Evolutionary conservation across 2,113 vertebrate genomes (phyloP).

Genomic region (Heterocephalus glaber): DNA sequence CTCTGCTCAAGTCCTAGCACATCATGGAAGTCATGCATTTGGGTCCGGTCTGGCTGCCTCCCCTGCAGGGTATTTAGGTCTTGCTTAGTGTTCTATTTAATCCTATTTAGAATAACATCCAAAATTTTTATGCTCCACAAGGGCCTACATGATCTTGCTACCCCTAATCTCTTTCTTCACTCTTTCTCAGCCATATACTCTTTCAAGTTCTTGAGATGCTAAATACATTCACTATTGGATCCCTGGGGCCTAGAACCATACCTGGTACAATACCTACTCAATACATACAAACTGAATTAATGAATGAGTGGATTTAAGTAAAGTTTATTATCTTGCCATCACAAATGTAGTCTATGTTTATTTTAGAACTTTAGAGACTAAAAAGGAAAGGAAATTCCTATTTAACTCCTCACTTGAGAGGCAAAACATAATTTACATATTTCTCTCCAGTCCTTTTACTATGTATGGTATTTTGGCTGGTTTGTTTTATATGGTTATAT

Average conservation of each 20-base stretch:
- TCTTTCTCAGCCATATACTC: not conserved
- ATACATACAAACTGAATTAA: not conserved
- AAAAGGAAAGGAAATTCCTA: not conserved
- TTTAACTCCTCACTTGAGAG: slow-evolving; percentile 46
- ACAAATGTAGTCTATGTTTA: slow-evolving; percentile 21
- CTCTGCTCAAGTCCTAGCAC: not conserved
- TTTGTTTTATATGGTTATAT: slow-evolving; percentile 35
- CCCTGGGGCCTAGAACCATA: not conserved
- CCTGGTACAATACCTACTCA: not conserved
- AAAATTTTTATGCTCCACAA: not conserved
- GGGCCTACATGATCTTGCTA: not conserved
- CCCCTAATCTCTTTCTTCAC: not conserved
- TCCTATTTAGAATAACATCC: not conserved
- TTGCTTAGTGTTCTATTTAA: slow-evolving; percentile 32
- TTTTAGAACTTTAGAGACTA: slow-evolving; percentile 7
- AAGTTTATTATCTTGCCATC: not conserved
- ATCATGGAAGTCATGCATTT: not conserved
- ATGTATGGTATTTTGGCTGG: not conserved
- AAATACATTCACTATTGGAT: not conserved
- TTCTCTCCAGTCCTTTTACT: slow-evolving; percentile 3
- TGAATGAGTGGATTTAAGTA: not conserved
- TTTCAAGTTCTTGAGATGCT: not conserved
- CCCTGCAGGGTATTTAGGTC: not conserved
- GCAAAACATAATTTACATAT: not conserved
- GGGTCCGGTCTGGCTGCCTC: not conserved